phyloP scores from a whole-genome alignment of 1,140 invertebrate genomes.

The Liolophura sinensis region DNA sequence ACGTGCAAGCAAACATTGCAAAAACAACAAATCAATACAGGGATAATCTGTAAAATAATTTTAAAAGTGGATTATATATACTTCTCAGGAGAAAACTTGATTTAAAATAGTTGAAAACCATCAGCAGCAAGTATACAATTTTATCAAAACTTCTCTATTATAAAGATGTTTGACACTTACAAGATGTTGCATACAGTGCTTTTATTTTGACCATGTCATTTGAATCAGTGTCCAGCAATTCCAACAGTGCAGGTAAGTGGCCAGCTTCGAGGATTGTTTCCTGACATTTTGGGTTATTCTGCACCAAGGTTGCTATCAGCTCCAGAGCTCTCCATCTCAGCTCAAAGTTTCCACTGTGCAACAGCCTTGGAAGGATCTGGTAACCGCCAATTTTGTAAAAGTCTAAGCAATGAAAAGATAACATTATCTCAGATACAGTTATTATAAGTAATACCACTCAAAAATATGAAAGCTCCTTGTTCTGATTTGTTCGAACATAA shows the following conservation, averaged over 20 bases:
- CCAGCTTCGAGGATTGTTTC: conserved; percentile 66
- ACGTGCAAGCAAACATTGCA: too few species aligned
- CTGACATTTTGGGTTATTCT: conserved; percentile 81
- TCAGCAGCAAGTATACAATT: background rate
- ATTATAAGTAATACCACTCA: background rate
- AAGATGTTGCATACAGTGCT: conserved; percentile 75
- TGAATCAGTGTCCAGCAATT: conserved; percentile 68
- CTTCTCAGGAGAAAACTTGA: too few species aligned
- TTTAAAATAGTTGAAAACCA: background rate
- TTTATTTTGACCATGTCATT: conserved; percentile 67
- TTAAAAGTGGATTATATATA: too few species aligned
- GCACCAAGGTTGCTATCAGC: conserved; percentile 72
- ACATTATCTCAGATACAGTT: background rate
- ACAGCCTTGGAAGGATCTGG: conserved; percentile 68
- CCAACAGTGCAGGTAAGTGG: conserved; percentile 68
- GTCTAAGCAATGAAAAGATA: conserved; percentile 62
- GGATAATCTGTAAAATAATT: too few species aligned
- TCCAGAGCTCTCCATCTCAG: conserved; percentile 69
- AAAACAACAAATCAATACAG: too few species aligned
- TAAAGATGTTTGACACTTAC: conserved; percentile 55
- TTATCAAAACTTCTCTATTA: too few species aligned
- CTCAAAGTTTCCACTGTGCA: conserved; percentile 66
- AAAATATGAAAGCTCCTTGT: background rate
- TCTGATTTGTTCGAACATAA: background rate
- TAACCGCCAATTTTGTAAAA: conserved; percentile 83